These are phyloP conservation scores for Erebia aethiops DNA, from an alignment of 2,888 invertebrate genomes.

Conservation along the genomic window DNA sequence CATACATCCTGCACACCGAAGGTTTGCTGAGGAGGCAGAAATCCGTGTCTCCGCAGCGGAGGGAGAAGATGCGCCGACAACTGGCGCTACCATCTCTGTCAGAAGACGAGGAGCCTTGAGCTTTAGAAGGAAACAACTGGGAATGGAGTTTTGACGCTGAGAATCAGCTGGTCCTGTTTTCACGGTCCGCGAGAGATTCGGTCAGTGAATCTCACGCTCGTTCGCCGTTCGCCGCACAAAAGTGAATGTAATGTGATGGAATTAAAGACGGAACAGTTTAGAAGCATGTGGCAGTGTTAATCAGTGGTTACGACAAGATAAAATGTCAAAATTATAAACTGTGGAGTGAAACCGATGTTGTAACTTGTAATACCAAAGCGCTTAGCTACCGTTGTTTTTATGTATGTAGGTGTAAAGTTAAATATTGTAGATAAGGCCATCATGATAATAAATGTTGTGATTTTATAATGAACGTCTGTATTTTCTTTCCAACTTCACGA, in stretches of 20 bases:
- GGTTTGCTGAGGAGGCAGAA: constrained; percentile 67
- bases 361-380: constrained; percentile 40
- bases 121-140: constrained; percentile 44
- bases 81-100: constrained; percentile 74
- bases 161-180: constrained; percentile 38
- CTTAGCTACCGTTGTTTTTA: constrained; percentile 37
- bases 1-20: constrained; percentile 63
- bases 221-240: constrained; percentile 32
- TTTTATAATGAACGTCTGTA: constrained; percentile 33
- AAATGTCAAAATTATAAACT: constrained; percentile 41
- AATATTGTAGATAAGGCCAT: constrained; percentile 36
- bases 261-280: constrained; percentile 24
- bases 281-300: constrained; percentile 28
- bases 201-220: constrained; percentile 32
- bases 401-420: constrained; percentile 37
- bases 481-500: constrained; percentile 29
- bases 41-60: constrained; percentile 69
- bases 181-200: constrained; percentile 20
- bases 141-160: constrained; percentile 68
- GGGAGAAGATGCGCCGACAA: constrained; percentile 67
- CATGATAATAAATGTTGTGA: constrained; percentile 45
- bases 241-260: constrained; percentile 31
- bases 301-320: constrained; percentile 38
- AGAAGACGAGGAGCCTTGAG: constrained; percentile 79
- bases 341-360: constrained; percentile 46